Percentiles rank a stretch among this genome's conserved stretches.
These are phyloP conservation scores for Diplodus sargus DNA, from an alignment of 2,797 vertebrate genomes.

Conservation along the genomic window DNA sequence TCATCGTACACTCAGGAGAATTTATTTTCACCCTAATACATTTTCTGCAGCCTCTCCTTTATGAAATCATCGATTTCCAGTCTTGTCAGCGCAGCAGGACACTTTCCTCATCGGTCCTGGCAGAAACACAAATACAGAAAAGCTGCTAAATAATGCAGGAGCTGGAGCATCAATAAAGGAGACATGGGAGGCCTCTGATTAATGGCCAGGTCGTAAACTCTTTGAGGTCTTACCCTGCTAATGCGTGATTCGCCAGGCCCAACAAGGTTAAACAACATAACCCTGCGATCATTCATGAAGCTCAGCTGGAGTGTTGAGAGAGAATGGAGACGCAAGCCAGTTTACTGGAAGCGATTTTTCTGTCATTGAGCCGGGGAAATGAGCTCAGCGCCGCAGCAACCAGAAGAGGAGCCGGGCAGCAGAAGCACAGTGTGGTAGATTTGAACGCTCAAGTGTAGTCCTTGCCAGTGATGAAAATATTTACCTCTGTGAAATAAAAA, in stretches of 20 bases:
- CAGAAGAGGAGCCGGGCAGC: conserved; percentile 16
- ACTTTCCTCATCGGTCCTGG: conserved; percentile 67
- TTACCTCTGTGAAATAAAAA: conserved; percentile 67
- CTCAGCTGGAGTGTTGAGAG: conserved; percentile 33
- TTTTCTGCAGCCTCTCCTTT: conserved; percentile 68
- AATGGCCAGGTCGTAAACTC: conserved; percentile 72
- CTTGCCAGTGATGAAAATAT: conserved; percentile 64
- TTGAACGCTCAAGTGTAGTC: conserved; percentile 46
- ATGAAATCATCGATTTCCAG: conserved; percentile 77
- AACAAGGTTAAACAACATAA: conserved; percentile 66
- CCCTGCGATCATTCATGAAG: conserved; percentile 47
- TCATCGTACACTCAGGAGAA: conserved; percentile 57
- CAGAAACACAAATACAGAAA: conserved; percentile 73
- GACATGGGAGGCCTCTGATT: conserved; percentile 73
- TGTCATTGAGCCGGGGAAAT: conserved; percentile 17
- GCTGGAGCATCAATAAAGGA: conserved; percentile 69
- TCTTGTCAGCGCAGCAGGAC: conserved; percentile 71
- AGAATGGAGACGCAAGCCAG: conserved; percentile 14
- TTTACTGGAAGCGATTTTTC: conserved; percentile 43
- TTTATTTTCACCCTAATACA: conserved; percentile 65
- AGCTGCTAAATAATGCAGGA: conserved; percentile 81
- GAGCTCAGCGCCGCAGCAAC: conserved; percentile 6
- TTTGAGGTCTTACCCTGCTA: conserved; percentile 60
- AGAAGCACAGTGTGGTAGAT: conserved; percentile 15
- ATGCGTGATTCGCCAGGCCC: conserved; percentile 56